Evolutionary conservation across 2,888 invertebrate genomes (phyloP).

Genomic region (Glyphotaelius pellucidus): DNA sequence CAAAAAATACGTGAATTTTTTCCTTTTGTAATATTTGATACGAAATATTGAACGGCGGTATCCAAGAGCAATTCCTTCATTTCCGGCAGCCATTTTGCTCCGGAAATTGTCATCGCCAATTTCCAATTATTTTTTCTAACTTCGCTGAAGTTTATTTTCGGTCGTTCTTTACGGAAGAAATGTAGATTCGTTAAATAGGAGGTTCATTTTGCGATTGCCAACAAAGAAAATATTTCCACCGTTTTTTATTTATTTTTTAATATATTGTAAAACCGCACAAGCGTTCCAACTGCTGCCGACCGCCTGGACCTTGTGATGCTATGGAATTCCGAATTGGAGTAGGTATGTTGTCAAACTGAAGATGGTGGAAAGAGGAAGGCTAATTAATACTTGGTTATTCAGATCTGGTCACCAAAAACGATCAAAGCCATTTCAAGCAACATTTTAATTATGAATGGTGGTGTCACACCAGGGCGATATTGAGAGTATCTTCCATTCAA

Average conservation of each 20-base stretch:
- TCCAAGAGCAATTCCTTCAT: not conserved
- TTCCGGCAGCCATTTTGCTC: slow-evolving; percentile 24
- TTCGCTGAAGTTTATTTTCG: not conserved
- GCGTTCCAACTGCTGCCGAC: too few relatives aligned
- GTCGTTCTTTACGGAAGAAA: not conserved
- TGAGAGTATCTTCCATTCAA: too few relatives aligned
- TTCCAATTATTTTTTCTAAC: not conserved
- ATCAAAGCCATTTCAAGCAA: too few relatives aligned
- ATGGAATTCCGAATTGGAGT: too few relatives aligned
- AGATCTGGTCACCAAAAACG: too few relatives aligned
- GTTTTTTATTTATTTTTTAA: not conserved
- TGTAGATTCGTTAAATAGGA: not conserved
- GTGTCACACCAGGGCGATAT: too few relatives aligned
- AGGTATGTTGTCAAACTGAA: too few relatives aligned
- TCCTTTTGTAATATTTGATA: not conserved
- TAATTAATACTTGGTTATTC: too few relatives aligned
- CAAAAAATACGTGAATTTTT: not conserved
- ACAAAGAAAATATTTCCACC: not conserved
- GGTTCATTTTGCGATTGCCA: not conserved
- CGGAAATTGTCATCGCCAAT: slow-evolving; percentile 18
- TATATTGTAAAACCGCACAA: too few relatives aligned
- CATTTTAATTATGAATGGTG: too few relatives aligned
- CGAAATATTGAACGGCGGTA: not conserved
- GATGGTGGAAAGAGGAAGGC: too few relatives aligned
- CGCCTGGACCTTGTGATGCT: too few relatives aligned